A percentile compares a stretch with the other conserved stretches of the same genome.
These are phyloP conservation scores for Sardina pilchardus DNA, from an alignment of 2,113 vertebrate genomes.

Conservation along the genomic window DNA sequence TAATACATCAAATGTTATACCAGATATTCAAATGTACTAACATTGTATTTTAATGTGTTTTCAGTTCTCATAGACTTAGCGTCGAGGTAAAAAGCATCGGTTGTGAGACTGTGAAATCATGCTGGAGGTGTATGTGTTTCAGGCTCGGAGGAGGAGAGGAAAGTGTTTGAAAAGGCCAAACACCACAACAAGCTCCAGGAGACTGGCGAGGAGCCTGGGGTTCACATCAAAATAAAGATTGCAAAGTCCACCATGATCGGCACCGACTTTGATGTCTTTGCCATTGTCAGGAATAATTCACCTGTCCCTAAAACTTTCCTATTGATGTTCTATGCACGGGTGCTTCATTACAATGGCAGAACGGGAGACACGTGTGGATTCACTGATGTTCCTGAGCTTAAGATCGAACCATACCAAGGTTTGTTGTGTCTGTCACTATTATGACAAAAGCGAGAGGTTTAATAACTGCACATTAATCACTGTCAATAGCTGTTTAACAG, in stretches of 20 bases:
- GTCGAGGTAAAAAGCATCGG: background rate
- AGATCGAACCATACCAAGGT: constrained; percentile 67
- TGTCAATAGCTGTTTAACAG: too few species aligned
- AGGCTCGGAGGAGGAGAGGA: constrained; percentile 84
- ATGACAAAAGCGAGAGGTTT: background rate
- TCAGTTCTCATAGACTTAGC: background rate
- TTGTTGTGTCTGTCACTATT: background rate
- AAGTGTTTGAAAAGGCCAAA: constrained; percentile 74
- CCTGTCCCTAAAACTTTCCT: constrained; percentile 55
- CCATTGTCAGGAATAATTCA: constrained; percentile 72
- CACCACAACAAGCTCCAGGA: constrained; percentile 66
- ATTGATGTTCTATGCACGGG: constrained; percentile 73
- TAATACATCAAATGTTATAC: background rate
- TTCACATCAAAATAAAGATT: constrained; percentile 81
- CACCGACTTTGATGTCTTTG: constrained; percentile 78
- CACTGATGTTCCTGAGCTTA: constrained; percentile 59
- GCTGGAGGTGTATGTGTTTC: constrained; percentile 27
- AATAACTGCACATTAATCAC: background rate
- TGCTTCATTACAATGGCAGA: constrained; percentile 73
- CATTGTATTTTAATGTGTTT: background rate
- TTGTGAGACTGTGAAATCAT: background rate
- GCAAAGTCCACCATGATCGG: constrained; percentile 77
- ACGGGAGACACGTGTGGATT: constrained; percentile 69
- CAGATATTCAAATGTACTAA: too few species aligned
- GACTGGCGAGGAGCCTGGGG: constrained; percentile 61